phyloP scores from a whole-genome alignment of 2,888 invertebrate genomes.

The Drosophila suboccidentalis region DNA sequence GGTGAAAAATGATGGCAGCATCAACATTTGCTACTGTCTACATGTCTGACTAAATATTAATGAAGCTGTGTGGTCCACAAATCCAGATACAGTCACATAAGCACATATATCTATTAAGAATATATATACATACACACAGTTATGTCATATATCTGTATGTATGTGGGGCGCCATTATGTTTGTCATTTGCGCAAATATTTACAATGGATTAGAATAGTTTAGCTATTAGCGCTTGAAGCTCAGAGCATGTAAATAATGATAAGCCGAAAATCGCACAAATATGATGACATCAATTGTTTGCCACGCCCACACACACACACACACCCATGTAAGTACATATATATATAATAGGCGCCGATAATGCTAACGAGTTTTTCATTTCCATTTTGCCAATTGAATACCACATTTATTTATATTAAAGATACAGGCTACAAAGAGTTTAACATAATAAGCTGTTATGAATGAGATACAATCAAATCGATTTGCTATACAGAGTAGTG shows the following conservation, averaged over 20 bases:
- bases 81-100: slow-evolving; percentile 16
- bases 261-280: slow-evolving; percentile 68
- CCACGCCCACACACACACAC: slow-evolving; percentile 36
- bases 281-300: slow-evolving; percentile 65
- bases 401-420: slow-evolving; percentile 22
- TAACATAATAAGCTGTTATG: slow-evolving; percentile 17
- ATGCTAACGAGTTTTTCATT: slow-evolving; percentile 46
- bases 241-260: slow-evolving; percentile 70
- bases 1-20: slow-evolving; percentile 44
- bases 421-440: neutral
- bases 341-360: slow-evolving; percentile 26
- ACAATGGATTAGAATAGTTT: slow-evolving; percentile 66
- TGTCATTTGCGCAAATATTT: slow-evolving; percentile 59
- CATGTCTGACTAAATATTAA: slow-evolving; percentile 49
- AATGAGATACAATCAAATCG: neutral
- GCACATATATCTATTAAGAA: neutral
- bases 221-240: slow-evolving; percentile 62
- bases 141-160: slow-evolving; percentile 8
- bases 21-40: slow-evolving; percentile 35
- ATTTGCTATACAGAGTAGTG: neutral
- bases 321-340: slow-evolving; percentile 4
- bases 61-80: slow-evolving; percentile 55
- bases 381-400: slow-evolving; percentile 28
- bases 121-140: neutral
- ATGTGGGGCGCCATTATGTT: slow-evolving; percentile 38